Base-by-base conservation (phyloP, 2,888 invertebrate species). In the Harpalus rufipes region DNA sequence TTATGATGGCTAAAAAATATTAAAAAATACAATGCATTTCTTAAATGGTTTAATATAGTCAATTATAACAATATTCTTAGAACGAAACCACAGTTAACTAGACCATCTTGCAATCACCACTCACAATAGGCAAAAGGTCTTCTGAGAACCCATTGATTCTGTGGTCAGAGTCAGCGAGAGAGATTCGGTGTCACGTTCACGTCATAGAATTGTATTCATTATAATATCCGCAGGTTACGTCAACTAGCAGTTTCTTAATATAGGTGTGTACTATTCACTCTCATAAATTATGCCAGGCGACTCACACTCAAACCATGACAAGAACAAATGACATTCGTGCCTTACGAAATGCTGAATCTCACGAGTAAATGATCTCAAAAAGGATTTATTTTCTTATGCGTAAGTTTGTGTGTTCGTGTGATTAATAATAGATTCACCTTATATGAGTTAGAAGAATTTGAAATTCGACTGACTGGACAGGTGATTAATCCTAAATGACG, bases 221-320 rank as follows among this genome's bases (percentile, higher is more conserved):
- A 63, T 81, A 44, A 63, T 80, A 80, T 80, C 80, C 61, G 81
- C 41, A n/a, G 16, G 51, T 81, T 61, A 63, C 81, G 81, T 81
- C 81, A 81, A 32, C 65, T 7, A n/a, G 0, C 7, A 61, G 41
- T 44, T 63, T 81, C 81, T 81, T 61, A 81, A 81, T 81, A 81
- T 81, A 81, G 81, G 81, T 81, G 81, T 65, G 81, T 41, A 41
- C 81, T 44, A 41, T 41, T 39, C 72, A 16, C 16, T 16, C 18
- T 44, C 32, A 39, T 63, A 63, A 63, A 25, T 63, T 63, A 25
- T 25, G 63, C 16, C 18, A 4, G 59, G 16, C 65, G 8, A 68
- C 12, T 68, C 14, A 68, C 68, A 39, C n/a, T 68, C 41, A 68
- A 68, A 68, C 10, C 14, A 32, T 68, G 68, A 44, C 72, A 16